Evolutionary conservation across 2,888 invertebrate genomes (phyloP).

Genomic region (Trissolcus brochymenae): DNA sequence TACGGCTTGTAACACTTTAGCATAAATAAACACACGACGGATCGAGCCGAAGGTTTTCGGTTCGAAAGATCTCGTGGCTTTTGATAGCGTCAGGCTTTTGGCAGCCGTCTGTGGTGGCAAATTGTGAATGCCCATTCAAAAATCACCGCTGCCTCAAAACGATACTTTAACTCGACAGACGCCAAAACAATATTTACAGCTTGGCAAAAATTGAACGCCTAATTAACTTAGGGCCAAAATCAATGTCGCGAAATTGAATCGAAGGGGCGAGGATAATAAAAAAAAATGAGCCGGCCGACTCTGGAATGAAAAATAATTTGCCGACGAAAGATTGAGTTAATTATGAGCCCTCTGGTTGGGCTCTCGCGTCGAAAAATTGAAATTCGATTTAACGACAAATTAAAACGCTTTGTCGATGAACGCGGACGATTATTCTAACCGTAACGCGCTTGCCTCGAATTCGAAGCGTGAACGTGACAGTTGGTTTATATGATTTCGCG

Average conservation of each 20-base stretch:
- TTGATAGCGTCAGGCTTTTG: slow-evolving; percentile 43
- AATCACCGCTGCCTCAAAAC: slow-evolving; percentile 13
- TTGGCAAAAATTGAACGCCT: slow-evolving; percentile 1
- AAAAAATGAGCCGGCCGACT: background rate
- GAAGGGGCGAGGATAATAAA: background rate
- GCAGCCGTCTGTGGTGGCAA: slow-evolving; percentile 20
- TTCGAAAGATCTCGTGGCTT: slow-evolving; percentile 43
- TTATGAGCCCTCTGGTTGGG: slow-evolving; percentile 11
- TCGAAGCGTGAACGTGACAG: slow-evolving; percentile 69
- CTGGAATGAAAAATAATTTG: slow-evolving; percentile 12
- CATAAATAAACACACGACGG: slow-evolving; percentile 67
- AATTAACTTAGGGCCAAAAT: slow-evolving; percentile 8
- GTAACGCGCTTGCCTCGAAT: slow-evolving; percentile 53
- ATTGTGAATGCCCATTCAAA: slow-evolving; percentile 19
- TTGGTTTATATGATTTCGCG: slow-evolving; percentile 70
- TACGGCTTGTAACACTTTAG: slow-evolving; percentile 69
- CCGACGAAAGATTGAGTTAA: slow-evolving; percentile 18
- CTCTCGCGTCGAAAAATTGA: slow-evolving; percentile 19
- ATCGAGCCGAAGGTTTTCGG: slow-evolving; percentile 18
- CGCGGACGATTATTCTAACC: slow-evolving; percentile 38
- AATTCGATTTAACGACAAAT: slow-evolving; percentile 38
- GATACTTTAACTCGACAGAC: background rate
- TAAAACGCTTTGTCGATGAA: slow-evolving; percentile 34
- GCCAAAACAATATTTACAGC: background rate
- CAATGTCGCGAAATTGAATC: slow-evolving; percentile 2